Base-by-base conservation (phyloP, 30 jellyfish, hydroid and myxozoan species). In the Pelagia noctiluca region DNA sequence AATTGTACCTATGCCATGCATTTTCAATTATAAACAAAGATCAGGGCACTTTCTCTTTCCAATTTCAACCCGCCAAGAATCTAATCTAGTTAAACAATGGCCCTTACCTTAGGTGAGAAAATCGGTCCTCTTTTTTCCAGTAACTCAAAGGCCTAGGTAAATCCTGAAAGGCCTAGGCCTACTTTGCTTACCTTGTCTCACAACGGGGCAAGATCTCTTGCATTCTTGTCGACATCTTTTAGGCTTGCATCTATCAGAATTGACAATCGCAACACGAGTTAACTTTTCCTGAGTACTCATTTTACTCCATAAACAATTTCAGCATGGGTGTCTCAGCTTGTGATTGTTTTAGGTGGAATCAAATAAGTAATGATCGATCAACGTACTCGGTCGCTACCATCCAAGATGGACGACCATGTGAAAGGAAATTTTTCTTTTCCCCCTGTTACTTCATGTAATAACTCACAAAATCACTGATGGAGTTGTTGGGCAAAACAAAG, bases 151-250 rank as follows among this genome's bases (percentile, higher is more conserved):
- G 31, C 22, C 21, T 64, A 64, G 3, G 33, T 22, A 5, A 5
- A 25, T 28, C 19, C 25, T 22, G 33, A 22, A 64, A 5, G 33
- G 33, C 2, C 28, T n/a, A 25, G 64, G 3, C 3, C 7, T 22
- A 64, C n/a, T 19, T n/a, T 8, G n/a, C 63, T 73, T 62, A 95
- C 99, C 99, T 79, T 80, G 98, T 63, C 99, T 88, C 25, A 95
- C 99, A 35, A 95, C 99, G 1, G 99, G 99, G 76, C 99, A 95
- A 3, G 97, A 84, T 74, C 96, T 69, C 82, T 95, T 95, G 90
- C 99, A 95, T 64, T 95, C 99, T 52, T 89, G 98, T 25, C 97
- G 95, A 67, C 99, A 95, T 95, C 95, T 90, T 50, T 95, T 95
- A 0, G 99, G 99, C 71, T 90, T 95, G 74, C 99, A 95, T 48